These are phyloP conservation scores for Cistogaster globosa DNA, from an alignment of 2,888 invertebrate genomes.

Conservation along the genomic window DNA sequence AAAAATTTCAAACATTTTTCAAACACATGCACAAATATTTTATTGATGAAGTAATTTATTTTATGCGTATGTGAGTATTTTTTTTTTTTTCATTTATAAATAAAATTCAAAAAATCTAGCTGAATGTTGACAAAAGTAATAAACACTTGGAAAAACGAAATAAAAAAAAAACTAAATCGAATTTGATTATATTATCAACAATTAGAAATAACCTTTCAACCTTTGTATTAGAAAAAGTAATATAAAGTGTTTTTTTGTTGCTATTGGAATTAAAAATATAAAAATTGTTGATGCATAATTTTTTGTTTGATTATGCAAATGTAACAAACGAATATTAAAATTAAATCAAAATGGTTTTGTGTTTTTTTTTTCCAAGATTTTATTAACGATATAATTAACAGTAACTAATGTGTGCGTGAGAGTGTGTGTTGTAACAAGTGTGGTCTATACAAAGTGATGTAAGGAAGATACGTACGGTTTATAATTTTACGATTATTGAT, in stretches of 20 bases:
- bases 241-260: not conserved
- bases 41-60: slow-evolving; percentile 1
- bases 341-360: slow-evolving; percentile 25
- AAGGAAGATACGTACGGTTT: not conserved
- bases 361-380: slow-evolving; percentile 8
- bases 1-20: not conserved
- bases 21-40: not conserved
- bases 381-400: slow-evolving; percentile 37
- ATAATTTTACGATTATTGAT: slow-evolving; percentile 7
- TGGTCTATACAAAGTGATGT: slow-evolving; percentile 20
- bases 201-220: slow-evolving; percentile 63
- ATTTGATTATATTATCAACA: slow-evolving; percentile 62
- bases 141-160: slow-evolving; percentile 27
- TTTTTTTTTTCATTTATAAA: not conserved
- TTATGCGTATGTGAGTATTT: not conserved
- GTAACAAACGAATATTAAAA: not conserved
- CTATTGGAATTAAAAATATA: not conserved
- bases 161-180: slow-evolving; percentile 38
- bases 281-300: slow-evolving; percentile 24
- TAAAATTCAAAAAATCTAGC: slow-evolving; percentile 3
- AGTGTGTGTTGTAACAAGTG: slow-evolving; percentile 44
- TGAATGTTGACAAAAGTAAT: not conserved
- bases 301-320: slow-evolving; percentile 34
- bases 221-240: slow-evolving; percentile 38
- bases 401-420: not conserved